Base-by-base conservation (phyloP, 2,888 invertebrate genomes). In the Drosophila nigritarsus region DNA sequence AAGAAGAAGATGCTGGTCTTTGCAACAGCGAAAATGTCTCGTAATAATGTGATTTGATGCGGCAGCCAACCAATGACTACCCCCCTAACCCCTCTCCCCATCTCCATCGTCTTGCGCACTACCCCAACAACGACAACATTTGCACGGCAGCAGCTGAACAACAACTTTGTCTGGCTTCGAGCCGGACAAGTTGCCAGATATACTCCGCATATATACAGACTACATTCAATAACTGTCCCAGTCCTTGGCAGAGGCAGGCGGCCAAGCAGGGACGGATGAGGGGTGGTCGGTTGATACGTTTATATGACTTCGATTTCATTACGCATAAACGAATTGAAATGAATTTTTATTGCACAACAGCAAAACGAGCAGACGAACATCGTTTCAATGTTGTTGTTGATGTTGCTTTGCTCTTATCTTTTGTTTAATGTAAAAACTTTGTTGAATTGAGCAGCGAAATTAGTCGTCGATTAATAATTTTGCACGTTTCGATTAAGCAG, bases 391-490 rank as follows among this genome's bases (percentile, higher is more conserved):
- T 27, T 67, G 67, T n/a, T 61, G 32, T 38, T 55, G 54, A 15
- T 61, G 59, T 27, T 73, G 56, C 42, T 20, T 53, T 61, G 55
- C 65, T 65, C 65, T 82, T 81, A 83, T 79, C 80, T 77, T 83
- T 82, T 81, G 81, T 82, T 87, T 90, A 91, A 91, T 91, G 91
- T 86, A 89, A 88, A 88, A 91, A 85, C 84, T 82, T 81, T 90
- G 89, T 87, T 85, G 73, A 88, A 85, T 87, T 84, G 77, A 76
- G 71, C 76, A 72, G 75, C 78, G 71, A 85, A 88, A 87, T 83
- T 87, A 83, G 82, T 84, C 79, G 82, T 62, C 79, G 82, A 85
- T 87, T 87, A 75, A 88, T 86, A 78, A 85, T 79, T 85, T 85
- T 81, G 73, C 77, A 77, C 76, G 59, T 80, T 77, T 73, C 69